These are phyloP conservation scores for Baccha elongata DNA, from an alignment of 2,888 invertebrate genomes.

Conservation along the genomic window DNA sequence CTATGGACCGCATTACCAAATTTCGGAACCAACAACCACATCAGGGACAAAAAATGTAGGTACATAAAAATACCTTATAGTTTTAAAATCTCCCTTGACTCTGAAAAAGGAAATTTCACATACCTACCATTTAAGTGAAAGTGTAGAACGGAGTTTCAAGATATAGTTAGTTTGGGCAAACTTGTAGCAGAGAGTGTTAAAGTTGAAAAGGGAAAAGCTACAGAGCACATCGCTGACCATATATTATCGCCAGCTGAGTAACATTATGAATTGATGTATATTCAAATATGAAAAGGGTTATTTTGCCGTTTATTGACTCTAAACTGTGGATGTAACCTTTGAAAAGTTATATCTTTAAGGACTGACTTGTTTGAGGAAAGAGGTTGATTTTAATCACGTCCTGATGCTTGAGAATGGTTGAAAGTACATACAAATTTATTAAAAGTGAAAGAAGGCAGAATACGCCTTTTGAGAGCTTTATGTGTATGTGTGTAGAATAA, in stretches of 20 bases:
- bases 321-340: neutral
- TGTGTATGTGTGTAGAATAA: slow-evolving; percentile 39
- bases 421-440: slow-evolving; percentile 22
- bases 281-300: slow-evolving; percentile 61
- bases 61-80: slow-evolving; percentile 41
- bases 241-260: slow-evolving; percentile 34
- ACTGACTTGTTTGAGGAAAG: slow-evolving; percentile 24
- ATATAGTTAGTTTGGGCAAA: slow-evolving; percentile 14
- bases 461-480: slow-evolving; percentile 42
- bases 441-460: slow-evolving; percentile 66
- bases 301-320: slow-evolving; percentile 4
- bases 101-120: neutral
- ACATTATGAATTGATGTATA: slow-evolving; percentile 68
- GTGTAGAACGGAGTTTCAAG: slow-evolving; percentile 22
- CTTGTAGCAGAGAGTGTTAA: slow-evolving; percentile 20
- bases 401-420: slow-evolving; percentile 37
- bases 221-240: neutral
- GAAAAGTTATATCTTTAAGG: no score
- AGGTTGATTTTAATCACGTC: slow-evolving; percentile 61
- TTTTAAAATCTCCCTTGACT: slow-evolving; percentile 52
- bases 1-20: slow-evolving; percentile 1
- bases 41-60: neutral
- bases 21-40: neutral
- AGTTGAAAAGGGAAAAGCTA: neutral
- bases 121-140: slow-evolving; percentile 27